Conservation (phyloP, 2,888 invertebrate species). For the Thelaira solivaga region DNA sequence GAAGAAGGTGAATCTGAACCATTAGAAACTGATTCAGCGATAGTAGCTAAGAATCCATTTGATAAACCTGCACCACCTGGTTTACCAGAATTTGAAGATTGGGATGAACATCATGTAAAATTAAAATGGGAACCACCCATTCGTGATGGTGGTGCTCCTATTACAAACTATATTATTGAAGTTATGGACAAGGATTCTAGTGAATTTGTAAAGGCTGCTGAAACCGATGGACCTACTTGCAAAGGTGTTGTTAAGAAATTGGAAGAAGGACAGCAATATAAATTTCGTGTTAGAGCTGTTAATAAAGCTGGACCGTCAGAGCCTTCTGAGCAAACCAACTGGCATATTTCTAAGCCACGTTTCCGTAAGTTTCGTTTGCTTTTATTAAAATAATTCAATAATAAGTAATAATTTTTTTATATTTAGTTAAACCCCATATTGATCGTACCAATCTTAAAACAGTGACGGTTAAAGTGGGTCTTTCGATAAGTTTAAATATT, state of each 20-base stretch:
- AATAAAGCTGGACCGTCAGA: conserved; percentile 97
- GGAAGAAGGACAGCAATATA: conserved; percentile 96
- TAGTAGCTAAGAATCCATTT: conserved; percentile 97
- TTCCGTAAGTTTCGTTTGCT: conserved; percentile 82
- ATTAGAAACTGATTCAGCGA: conserved; percentile 90
- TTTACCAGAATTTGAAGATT: conserved; percentile 92
- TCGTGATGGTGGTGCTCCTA: conserved; percentile 94
- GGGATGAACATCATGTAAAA: conserved; percentile 93
- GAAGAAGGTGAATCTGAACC: conserved; percentile 98
- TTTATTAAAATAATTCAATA: not conserved
- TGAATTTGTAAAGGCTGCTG: conserved; percentile 89
- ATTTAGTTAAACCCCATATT: conserved; percentile 97
- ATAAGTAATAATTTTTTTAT: conserved; percentile 68
- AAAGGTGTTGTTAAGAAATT: conserved; percentile 92
- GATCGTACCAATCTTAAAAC: conserved; percentile 92
- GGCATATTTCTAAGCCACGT: conserved; percentile 92
- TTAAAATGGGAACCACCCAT: conserved; percentile 94
- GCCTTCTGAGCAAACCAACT: conserved; percentile 93
- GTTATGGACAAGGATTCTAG: conserved; percentile 92
- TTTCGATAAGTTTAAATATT: conserved; percentile 90
- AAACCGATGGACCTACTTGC: conserved; percentile 89
- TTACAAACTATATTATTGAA: conserved; percentile 95
- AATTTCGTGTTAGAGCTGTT: conserved; percentile 94
- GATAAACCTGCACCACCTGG: conserved; percentile 92
- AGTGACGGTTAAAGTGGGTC: conserved; percentile 91